Percentiles rank a stretch among this genome's conserved stretches.
Conservation (phyloP, 23 tunicate genomes). For the Trididemnum nubilum region DNA sequence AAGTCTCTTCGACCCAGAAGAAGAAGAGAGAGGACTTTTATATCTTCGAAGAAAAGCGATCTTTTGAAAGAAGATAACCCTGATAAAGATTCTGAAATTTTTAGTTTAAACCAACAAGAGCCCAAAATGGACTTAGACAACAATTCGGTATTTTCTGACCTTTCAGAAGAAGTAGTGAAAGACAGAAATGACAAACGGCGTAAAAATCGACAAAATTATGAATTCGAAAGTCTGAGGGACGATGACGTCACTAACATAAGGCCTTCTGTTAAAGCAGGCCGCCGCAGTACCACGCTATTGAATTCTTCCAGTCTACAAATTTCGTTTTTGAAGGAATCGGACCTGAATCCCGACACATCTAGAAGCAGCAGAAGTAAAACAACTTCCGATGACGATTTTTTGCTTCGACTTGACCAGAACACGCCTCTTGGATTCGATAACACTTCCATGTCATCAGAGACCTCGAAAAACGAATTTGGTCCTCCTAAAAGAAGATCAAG, state of each 20-base stretch:
- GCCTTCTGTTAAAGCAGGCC: neutral
- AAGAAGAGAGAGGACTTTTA: constrained; percentile 14
- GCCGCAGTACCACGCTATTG: neutral
- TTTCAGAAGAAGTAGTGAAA: constrained; percentile 11
- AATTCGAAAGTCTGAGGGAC: neutral
- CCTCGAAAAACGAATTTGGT: neutral
- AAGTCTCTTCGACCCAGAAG: constrained; percentile 10
- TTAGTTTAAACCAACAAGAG: neutral
- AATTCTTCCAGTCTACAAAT: neutral
- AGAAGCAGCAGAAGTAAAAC: neutral
- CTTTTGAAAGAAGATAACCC: neutral
- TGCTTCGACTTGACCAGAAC: neutral
- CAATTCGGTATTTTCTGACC: constrained; percentile 9
- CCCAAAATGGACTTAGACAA: constrained; percentile 6
- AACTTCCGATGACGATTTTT: neutral
- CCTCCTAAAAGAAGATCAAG: constrained; percentile 14
- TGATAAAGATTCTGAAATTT: neutral
- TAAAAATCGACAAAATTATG: neutral
- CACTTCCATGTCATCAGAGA: neutral
- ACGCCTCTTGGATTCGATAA: constrained; percentile 3
- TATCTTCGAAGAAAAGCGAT: neutral
- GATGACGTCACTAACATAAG: neutral
- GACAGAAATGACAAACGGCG: neutral
- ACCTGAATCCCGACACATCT: neutral
- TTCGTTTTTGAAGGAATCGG: neutral